Evolutionary conservation across 2,888 invertebrate genomes (phyloP).

Genomic region (Amaurobius ferox): DNA sequence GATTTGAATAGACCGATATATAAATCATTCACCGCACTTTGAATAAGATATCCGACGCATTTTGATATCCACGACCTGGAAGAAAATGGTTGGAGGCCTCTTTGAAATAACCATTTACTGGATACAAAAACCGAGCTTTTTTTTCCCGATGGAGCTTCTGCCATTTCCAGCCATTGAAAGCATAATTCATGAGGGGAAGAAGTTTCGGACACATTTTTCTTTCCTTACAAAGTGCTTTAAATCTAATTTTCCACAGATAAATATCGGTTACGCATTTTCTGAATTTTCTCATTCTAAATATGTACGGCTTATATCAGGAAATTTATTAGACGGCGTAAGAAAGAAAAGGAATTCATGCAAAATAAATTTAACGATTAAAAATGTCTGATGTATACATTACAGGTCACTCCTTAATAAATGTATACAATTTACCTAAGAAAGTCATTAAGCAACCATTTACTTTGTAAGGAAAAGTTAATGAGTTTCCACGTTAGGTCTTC

Average conservation of each 20-base stretch:
- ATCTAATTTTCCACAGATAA: background rate
- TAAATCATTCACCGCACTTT: conserved; percentile 27
- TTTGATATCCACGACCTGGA: conserved; percentile 30
- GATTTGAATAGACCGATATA: conserved; percentile 19
- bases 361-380: too few relatives aligned
- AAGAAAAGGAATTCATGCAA: too few relatives aligned
- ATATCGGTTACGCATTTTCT: background rate
- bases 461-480: too few relatives aligned
- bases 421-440: too few relatives aligned
- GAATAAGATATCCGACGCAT: conserved; percentile 32
- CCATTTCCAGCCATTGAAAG: background rate
- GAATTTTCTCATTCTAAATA: too few relatives aligned
- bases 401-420: too few relatives aligned
- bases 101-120: background rate
- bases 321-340: too few relatives aligned
- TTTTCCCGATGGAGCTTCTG: background rate
- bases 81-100: conserved; percentile 25
- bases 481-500: too few relatives aligned
- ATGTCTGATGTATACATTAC: too few relatives aligned
- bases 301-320: too few relatives aligned
- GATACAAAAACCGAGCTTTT: background rate
- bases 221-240: background rate
- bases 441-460: too few relatives aligned
- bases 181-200: background rate
- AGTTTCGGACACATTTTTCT: background rate